Evolutionary conservation across 2,888 invertebrate species (phyloP), one percentile per base, ranked within the genome.

Genomic region (Escarpia spicata): DNA sequence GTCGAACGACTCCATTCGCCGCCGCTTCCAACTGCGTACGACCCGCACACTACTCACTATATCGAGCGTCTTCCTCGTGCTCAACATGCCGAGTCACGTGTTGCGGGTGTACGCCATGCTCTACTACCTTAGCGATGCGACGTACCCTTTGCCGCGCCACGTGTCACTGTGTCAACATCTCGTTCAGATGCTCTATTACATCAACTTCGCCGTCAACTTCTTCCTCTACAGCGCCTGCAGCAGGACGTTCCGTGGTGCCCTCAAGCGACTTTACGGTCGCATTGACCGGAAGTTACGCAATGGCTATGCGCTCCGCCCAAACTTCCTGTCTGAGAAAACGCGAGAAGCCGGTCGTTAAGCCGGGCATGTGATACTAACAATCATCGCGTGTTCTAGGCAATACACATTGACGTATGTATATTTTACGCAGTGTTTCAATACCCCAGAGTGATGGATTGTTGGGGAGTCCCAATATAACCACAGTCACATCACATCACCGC

Each of bases 81-180:
- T 95, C 10, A 95, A 95, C 91, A 93, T 96, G 37, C 96, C 96
- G 12, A 95, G 95, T 92, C 95, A 96, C 93, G 95, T 95, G 15
- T 94, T 95, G 45, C 92, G 93, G 10, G n/a, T 92, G 31, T 31
- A 92, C 43, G 92, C 90, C 52, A 45, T 92, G 44, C 45, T 92
- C 37, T 58, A 44, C 26, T 45, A 92, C 60, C 90, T 93, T 12
- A 89, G 75, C 8, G 60, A 92, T 91, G 31, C 44, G 15, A 31
- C 37, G 0, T 91, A n/a, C 90, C 31, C n/a, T 8, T 90, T 91
- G 37, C 43, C 93, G 12, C 43, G 75, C 12, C 90, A 91, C 10
- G 75, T 91, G 9, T 45, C 92, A 10, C 60, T 92, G 19, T 93
- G 93, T 93, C 94, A 94, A 60, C 92, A 93, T 26, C 44, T 93